Base-by-base conservation (phyloP, 2,113 vertebrate genomes). In the Columbina picui region DNA sequence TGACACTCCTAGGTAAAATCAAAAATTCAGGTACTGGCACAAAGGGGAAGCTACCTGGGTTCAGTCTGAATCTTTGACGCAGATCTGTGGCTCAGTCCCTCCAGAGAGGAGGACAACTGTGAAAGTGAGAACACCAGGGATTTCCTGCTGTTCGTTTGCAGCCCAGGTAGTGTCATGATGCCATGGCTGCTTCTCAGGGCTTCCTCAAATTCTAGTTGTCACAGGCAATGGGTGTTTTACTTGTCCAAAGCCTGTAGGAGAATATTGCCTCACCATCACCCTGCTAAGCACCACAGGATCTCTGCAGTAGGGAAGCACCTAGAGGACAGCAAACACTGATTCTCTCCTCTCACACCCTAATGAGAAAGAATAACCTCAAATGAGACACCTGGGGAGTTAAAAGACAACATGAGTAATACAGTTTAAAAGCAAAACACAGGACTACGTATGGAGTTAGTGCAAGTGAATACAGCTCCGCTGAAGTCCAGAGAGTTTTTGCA, bases 281-380 rank as follows among this genome's bases (percentile, higher is more conserved):
- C 41, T 34, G 38, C 47, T 78, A 79, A 96, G 30, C 75, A 56
- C 45, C 64, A 32, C 3, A 1, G 45, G 45, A 89, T 57, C 52
- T 63, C 65, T 73, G 87, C 6, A 29, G 25, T 14, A 74, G 12
- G 38, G 45, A 87, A 26, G 2, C 16, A 84, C 21, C 43, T 61
- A 45, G 7, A 64, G 49, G 30, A 69, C 34, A 57, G 17, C 3
- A 9, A 91, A 76, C 50, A 32, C 43, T 81, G 53, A 71, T 69
- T 94, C 57, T 45, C 55, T 63, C 25, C 30, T 84, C 38, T 75
- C n/a, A 68, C 25, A 75, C 29, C 27, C 56, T 75, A 59, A 75
- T 53, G 76, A 90, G 41, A 88, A 84, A 89, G 27, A 89, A 61
- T 27, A 84, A 89, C 29, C 17, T 90, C 63, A 93, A 68, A 77